Base-by-base conservation (phyloP, 2,113 vertebrate genomes). In the Tyto alba region DNA sequence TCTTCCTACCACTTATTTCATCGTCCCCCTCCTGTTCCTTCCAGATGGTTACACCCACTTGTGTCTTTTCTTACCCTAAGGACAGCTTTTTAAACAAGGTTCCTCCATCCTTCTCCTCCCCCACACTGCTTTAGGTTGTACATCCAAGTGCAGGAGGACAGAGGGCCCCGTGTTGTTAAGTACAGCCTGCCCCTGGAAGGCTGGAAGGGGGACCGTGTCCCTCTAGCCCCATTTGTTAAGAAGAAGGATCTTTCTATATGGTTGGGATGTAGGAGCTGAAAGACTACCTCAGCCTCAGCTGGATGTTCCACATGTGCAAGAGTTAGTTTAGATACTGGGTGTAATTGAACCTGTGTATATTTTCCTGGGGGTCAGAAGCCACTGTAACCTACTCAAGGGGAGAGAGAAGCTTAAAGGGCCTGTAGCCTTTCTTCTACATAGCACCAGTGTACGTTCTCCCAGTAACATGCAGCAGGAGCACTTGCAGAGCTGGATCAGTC, bases 1-100 rank as follows among this genome's bases (percentile, higher is more conserved):
- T 95, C 96, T 96, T 96, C 93, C 90, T 94, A 93, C 82, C 88
- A 74, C 82, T 91, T 90, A 90, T 96, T 95, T 97, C 67, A 93
- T 96, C 96, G 47, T 96, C 91, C 91, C 55, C 29, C 91, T 97
- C 95, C 85, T 93, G 55, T 96, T 96, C 93, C 88, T 94, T 97
- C 93, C 95, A 97, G 95, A 96, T 96, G 93, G 95, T 94, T 93
- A 96, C 95, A 93, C 95, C 96, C 93, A 96, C 96, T 96, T 90
- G 79, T 90, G 93, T 97, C 95, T 97, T 95, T 96, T 97, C 95
- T 97, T 97, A 97, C 95, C 93, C 92, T 94, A 78, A 93, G 93
- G 95, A 96, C 90, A 95, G 93, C 85, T 96, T 94, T 96, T 95
- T 74, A 92, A 95, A 83, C 72, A 86, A 94, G 82, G 79, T 86